Conservation (phyloP, 1,140 invertebrate genomes). For the Drosophila miranda region DNA sequence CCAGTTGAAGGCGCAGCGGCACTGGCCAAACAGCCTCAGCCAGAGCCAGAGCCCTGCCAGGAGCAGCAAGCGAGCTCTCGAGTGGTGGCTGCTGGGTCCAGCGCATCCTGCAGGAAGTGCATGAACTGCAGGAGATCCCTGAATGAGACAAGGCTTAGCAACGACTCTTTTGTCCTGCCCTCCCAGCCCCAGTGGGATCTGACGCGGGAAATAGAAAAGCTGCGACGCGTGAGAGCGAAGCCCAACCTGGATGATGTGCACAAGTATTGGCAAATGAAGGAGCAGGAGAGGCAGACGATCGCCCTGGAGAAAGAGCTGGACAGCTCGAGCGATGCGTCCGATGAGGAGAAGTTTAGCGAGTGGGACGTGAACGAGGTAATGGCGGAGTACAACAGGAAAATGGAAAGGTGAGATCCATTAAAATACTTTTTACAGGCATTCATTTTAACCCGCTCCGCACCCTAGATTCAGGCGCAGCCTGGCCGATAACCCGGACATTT, state of each 20-base stretch:
- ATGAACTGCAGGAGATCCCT: conserved; percentile 47
- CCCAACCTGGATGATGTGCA: conserved; percentile 38
- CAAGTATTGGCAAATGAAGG: conserved; percentile 34
- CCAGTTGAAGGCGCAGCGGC: neutral
- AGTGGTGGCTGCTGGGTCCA: conserved; percentile 19
- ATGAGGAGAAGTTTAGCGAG: neutral
- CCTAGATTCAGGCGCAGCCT: neutral
- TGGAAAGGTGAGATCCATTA: too few relatives aligned
- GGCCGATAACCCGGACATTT: neutral
- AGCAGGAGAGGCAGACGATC: conserved; percentile 2
- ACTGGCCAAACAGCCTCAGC: neutral
- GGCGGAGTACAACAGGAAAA: too few relatives aligned
- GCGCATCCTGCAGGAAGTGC: conserved; percentile 41
- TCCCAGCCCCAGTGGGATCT: conserved; percentile 12
- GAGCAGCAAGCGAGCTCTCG: conserved; percentile 3
- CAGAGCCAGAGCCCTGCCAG: conserved; percentile 32
- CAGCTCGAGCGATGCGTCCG: neutral
- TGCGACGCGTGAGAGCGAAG: conserved; percentile 25
- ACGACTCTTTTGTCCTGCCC: conserved; percentile 42
- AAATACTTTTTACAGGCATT: too few relatives aligned
- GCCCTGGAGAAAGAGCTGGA: neutral
- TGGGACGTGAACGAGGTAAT: conserved; percentile 5
- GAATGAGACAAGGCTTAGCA: conserved; percentile 6
- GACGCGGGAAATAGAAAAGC: conserved; percentile 1
- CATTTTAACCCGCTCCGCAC: neutral